These are phyloP conservation scores for Matsumyia berberina DNA, from an alignment of 2,888 invertebrate genomes.

Conservation along the genomic window DNA sequence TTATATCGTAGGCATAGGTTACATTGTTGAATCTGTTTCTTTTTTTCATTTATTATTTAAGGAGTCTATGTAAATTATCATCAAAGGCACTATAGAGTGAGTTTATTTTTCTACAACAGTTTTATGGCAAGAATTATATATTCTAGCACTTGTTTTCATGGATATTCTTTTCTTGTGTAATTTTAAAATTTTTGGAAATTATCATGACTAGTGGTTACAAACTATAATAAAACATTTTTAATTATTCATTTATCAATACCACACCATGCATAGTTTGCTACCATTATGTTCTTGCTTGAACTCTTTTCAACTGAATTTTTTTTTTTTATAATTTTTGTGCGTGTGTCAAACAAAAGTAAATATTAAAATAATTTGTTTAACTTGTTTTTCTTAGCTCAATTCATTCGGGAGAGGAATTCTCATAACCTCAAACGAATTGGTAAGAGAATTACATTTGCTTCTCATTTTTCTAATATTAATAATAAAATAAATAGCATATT, in stretches of 20 bases:
- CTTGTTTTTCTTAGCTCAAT: slow-evolving; percentile 35
- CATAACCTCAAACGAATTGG: slow-evolving; percentile 29
- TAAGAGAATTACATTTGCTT: slow-evolving; percentile 20
- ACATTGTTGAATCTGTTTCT: slow-evolving; percentile 10
- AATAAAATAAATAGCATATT: slow-evolving; percentile 70
- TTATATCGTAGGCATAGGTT: slow-evolving; percentile 1
- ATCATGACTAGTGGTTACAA: slow-evolving; percentile 73
- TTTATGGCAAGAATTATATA: slow-evolving; percentile 69
- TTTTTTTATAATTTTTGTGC: slow-evolving; percentile 57
- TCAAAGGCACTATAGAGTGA: slow-evolving; percentile 72
- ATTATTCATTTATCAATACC: slow-evolving; percentile 48
- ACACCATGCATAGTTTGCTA: slow-evolving; percentile 64
- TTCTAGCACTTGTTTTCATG: slow-evolving; percentile 35
- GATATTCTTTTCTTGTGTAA: slow-evolving; percentile 28
- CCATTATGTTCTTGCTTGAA: slow-evolving; percentile 9
- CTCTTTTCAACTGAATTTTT: slow-evolving; percentile 20
- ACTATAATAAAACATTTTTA: slow-evolving; percentile 34
- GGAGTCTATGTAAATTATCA: slow-evolving; percentile 64
- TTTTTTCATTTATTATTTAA: slow-evolving; percentile 8
- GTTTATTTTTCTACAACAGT: slow-evolving; percentile 27
- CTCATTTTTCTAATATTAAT: slow-evolving; percentile 60
- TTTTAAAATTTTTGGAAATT: slow-evolving; percentile 66
- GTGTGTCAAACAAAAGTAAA: slow-evolving; percentile 60
- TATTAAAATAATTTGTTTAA: slow-evolving; percentile 16
- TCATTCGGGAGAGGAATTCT: slow-evolving; percentile 18